Conservation (phyloP, 2,797 vertebrate genomes). For the Xiphorhynchus erythropygius region DNA sequence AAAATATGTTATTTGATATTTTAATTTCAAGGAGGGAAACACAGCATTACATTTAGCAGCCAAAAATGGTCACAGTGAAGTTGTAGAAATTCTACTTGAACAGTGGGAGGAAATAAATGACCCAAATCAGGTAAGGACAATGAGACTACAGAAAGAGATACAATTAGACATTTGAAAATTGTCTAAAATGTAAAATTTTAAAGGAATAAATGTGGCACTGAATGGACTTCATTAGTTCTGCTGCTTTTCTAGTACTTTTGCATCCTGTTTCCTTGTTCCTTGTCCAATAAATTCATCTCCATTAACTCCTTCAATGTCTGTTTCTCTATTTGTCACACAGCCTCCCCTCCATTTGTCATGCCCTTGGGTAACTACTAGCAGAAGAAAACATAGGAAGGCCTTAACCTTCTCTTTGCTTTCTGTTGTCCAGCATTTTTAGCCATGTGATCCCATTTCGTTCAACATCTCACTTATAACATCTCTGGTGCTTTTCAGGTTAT, state of each 20-base stretch:
- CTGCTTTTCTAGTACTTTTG: not conserved
- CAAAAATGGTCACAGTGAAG: slow-evolving; percentile 81
- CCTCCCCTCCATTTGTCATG: fast-evolving
- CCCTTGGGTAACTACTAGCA: not conserved
- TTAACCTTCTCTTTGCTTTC: not conserved
- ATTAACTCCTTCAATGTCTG: not conserved
- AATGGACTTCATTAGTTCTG: not conserved
- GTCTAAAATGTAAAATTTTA: not conserved
- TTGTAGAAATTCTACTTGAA: slow-evolving; percentile 79
- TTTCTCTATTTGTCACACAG: not conserved
- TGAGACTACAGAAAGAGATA: not conserved
- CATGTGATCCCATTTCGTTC: not conserved
- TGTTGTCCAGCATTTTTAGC: not conserved
- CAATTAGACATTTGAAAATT: not conserved
- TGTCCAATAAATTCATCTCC: not conserved
- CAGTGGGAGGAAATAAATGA: slow-evolving; percentile 83
- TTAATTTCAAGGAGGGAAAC: slow-evolving; percentile 83
- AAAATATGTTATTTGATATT: not conserved
- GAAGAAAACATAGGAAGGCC: not conserved
- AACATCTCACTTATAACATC: not conserved
- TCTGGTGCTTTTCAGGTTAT: not conserved
- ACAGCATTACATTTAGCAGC: slow-evolving; percentile 87
- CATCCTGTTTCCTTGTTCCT: not conserved
- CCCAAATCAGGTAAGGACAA: slow-evolving; percentile 81
- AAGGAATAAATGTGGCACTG: not conserved